Percentiles rank a stretch among this genome's conserved stretches.
phyloP scores from a whole-genome alignment of 2,797 vertebrate genomes.

The Lithobates pipiens region DNA sequence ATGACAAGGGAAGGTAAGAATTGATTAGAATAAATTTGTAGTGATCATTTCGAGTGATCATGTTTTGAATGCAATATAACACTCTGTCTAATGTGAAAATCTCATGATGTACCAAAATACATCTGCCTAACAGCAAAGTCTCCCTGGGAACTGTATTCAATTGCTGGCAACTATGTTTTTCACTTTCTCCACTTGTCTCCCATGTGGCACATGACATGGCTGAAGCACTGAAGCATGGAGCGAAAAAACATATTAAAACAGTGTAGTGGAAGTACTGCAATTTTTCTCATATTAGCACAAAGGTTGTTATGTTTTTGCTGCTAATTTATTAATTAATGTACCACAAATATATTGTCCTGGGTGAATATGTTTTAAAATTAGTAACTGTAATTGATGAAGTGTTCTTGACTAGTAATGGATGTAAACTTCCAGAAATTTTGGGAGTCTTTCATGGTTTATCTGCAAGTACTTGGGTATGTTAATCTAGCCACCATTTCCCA shows the following conservation, averaged over 20 bases:
- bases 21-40: background rate
- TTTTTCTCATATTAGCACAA: background rate
- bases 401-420: background rate
- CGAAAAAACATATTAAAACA: background rate
- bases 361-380: background rate
- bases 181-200: background rate
- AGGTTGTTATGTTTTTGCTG: background rate
- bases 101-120: background rate
- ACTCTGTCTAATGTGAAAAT: background rate
- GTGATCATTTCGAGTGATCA: background rate
- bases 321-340: background rate
- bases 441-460: too few relatives aligned
- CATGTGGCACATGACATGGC: background rate
- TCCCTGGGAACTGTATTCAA: slow-evolving; percentile 11
- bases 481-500: too few relatives aligned
- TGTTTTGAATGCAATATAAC: background rate
- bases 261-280: background rate
- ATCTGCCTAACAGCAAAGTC: background rate
- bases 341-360: background rate
- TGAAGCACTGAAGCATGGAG: slow-evolving; percentile 4
- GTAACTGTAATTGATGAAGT: background rate
- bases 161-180: slow-evolving; percentile 4
- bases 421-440: too few relatives aligned
- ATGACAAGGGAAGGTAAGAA: background rate
- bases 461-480: too few relatives aligned